Conservation (phyloP, 2,888 invertebrate species). For the Heterodera filipjevi region DNA sequence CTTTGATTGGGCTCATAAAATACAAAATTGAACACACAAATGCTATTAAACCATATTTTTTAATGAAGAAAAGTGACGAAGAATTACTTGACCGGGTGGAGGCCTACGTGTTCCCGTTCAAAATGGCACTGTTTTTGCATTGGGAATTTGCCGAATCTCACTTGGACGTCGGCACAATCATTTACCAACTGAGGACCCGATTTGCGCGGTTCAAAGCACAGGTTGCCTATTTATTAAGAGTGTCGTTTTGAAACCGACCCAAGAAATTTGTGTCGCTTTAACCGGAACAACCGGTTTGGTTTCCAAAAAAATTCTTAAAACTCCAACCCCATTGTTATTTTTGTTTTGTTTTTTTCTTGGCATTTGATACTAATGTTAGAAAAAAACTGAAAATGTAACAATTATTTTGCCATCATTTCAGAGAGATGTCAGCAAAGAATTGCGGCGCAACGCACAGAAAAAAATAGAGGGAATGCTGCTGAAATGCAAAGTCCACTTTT, state of each 20-base stretch:
- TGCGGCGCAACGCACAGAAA: neutral
- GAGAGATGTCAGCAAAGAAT: conserved; percentile 3
- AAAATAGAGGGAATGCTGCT: conserved; percentile 26
- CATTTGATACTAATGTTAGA: too few relatives aligned
- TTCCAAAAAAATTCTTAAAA: neutral
- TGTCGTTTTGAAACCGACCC: too few relatives aligned
- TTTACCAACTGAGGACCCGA: conserved; percentile 29
- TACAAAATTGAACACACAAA: too few relatives aligned
- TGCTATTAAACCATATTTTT: neutral
- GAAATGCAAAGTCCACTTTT: conserved; percentile 27
- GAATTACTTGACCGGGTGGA: conserved; percentile 25
- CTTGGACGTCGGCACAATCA: conserved; percentile 23
- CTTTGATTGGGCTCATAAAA: too few relatives aligned
- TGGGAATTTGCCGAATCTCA: conserved; percentile 34
- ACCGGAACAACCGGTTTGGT: too few relatives aligned
- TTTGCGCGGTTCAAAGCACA: conserved; percentile 18
- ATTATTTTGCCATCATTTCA: neutral
- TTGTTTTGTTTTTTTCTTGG: too few relatives aligned
- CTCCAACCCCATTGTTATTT: neutral
- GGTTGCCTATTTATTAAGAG: neutral
- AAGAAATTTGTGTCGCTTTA: too few relatives aligned
- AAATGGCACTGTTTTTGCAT: conserved; percentile 37
- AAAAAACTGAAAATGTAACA: too few relatives aligned
- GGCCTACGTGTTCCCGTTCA: conserved; percentile 42
- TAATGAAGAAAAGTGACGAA: conserved; percentile 11